Percentiles rank a stretch among this genome's conserved stretches.
Evolutionary conservation across 1,140 invertebrate species (phyloP).

Genomic region (Caenorhabditis briggsae): DNA sequence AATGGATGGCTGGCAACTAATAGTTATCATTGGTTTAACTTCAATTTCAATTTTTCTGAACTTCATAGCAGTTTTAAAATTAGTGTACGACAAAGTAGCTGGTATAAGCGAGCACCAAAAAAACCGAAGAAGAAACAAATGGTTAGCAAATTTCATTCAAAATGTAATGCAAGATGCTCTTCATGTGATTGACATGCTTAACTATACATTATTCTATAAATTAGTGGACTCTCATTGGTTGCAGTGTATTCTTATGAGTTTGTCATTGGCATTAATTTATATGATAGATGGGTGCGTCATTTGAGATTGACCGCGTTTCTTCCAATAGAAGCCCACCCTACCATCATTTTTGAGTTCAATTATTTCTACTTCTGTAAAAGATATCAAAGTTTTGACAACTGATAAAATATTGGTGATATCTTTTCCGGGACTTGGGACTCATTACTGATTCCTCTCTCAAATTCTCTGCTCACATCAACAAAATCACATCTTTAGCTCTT

Average conservation of each 20-base stretch:
- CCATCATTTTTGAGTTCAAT: no score
- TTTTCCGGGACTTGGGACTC: no score
- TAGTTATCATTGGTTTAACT: background rate
- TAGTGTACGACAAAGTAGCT: conserved; percentile 11
- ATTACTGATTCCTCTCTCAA: no score
- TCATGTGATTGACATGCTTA: conserved; percentile 27
- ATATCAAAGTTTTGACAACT: no score
- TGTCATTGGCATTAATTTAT: conserved; percentile 40
- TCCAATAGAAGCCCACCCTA: background rate
- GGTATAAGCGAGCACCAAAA: background rate
- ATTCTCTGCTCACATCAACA: no score
- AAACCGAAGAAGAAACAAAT: background rate
- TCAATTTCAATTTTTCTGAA: background rate
- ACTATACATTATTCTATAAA: background rate
- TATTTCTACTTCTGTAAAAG: no score
- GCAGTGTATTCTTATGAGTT: background rate
- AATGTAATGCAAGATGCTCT: conserved; percentile 45
- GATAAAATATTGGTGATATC: no score
- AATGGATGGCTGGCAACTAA: background rate
- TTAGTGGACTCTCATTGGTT: background rate
- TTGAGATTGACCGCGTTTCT: background rate
- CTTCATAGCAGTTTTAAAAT: background rate
- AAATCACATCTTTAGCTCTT: no score
- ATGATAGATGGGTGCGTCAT: background rate
- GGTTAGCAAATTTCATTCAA: conserved; percentile 8